Percentiles rank a stretch among this genome's conserved stretches.
phyloP scores from a whole-genome alignment of 1,140 invertebrate species.

The Polypedilum pembai region DNA sequence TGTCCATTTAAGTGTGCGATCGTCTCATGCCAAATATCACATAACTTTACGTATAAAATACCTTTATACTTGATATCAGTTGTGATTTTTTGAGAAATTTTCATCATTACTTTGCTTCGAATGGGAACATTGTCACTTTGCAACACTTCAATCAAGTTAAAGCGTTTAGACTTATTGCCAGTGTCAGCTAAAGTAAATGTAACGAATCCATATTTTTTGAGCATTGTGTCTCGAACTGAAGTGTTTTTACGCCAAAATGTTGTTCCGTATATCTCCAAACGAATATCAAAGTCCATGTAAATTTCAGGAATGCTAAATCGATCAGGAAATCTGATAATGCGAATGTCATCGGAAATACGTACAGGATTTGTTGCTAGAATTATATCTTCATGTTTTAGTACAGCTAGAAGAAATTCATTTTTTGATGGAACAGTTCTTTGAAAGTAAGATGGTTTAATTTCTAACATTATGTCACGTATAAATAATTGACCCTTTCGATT shows the following conservation, averaged over 20 bases:
- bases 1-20: background rate
- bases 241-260: conserved; percentile 14
- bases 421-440: background rate
- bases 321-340: background rate
- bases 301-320: background rate
- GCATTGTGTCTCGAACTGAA: background rate
- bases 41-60: background rate
- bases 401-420: background rate
- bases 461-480: background rate
- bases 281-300: background rate
- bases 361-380: background rate
- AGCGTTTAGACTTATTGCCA: background rate
- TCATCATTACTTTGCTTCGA: background rate
- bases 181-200: background rate
- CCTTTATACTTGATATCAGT: background rate
- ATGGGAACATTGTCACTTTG: background rate
- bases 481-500: background rate
- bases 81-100: background rate
- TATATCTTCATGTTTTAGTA: background rate
- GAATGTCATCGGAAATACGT: background rate
- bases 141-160: background rate
- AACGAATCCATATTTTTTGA: background rate
- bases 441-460: background rate
- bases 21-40: background rate
- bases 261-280: background rate